Conservation (phyloP, 2,888 invertebrate species). For the Stenodera caucasica region DNA sequence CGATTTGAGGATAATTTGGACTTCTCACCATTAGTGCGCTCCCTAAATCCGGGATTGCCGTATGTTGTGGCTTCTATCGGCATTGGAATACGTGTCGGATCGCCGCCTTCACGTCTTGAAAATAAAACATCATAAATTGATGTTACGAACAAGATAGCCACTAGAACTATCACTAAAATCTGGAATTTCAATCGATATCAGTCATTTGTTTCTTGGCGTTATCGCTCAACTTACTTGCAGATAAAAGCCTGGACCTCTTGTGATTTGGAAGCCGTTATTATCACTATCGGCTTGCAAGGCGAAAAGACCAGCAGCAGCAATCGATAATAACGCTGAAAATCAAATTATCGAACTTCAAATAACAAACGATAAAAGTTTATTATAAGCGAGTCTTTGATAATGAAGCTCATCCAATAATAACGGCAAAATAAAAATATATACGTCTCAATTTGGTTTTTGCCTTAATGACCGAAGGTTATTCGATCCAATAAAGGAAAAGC, state of each 20-base stretch:
- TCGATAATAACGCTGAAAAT: slow-evolving; percentile 74
- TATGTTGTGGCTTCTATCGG: slow-evolving; percentile 71
- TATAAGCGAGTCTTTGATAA: too few species aligned
- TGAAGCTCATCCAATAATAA: too few species aligned
- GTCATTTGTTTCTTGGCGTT: too few species aligned
- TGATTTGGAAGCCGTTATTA: slow-evolving; percentile 72
- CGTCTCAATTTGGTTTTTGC: too few species aligned
- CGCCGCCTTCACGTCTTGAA: slow-evolving; percentile 74
- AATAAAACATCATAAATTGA: slow-evolving; percentile 80
- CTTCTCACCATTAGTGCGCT: slow-evolving; percentile 59
- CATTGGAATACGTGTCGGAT: slow-evolving; percentile 66
- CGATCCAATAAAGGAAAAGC: too few species aligned
- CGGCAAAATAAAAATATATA: too few species aligned
- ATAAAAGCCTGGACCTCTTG: slow-evolving; percentile 83
- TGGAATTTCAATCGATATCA: slow-evolving; percentile 55
- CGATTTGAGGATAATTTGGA: too few species aligned
- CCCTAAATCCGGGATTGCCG: slow-evolving; percentile 85
- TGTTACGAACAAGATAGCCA: slow-evolving; percentile 74
- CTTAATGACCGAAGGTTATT: too few species aligned
- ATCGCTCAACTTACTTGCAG: slow-evolving; percentile 67
- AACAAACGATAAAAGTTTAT: too few species aligned
- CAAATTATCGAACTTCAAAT: too few species aligned
- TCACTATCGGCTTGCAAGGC: slow-evolving; percentile 78
- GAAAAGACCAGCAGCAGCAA: slow-evolving; percentile 80
- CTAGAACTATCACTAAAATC: slow-evolving; percentile 77